These are phyloP conservation scores for Monarcha castaneiventris DNA, from an alignment of 2,113 vertebrate genomes.

Conservation along the genomic window DNA sequence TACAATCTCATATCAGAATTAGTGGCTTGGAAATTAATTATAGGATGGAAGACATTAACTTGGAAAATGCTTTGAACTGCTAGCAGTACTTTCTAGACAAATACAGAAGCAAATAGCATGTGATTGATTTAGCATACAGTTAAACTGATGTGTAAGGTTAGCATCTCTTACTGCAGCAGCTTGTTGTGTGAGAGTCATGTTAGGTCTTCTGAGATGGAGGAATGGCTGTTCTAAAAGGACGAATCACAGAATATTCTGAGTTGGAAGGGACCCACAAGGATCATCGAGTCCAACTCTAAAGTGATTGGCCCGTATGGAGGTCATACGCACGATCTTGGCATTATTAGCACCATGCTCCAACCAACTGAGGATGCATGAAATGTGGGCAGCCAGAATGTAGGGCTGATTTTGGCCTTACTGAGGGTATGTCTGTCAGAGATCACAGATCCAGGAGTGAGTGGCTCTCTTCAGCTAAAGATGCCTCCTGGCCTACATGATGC, in stretches of 20 bases:
- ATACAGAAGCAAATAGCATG: neutral
- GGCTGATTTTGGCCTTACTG: neutral
- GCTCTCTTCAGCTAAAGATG: neutral
- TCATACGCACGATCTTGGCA: too few species aligned
- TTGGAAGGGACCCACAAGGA: neutral
- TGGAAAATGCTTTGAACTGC: neutral
- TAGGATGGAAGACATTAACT: neutral
- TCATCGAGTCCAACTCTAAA: rapidly evolving
- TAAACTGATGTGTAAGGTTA: neutral
- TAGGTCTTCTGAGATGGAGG: neutral
- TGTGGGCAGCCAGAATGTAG: neutral
- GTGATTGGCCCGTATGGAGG: neutral
- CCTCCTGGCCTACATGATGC: rapidly evolving
- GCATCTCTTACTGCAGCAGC: neutral
- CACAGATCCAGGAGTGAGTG: neutral
- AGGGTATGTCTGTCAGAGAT: rapidly evolving
- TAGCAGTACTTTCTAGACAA: neutral
- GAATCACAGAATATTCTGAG: neutral
- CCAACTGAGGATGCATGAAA: neutral
- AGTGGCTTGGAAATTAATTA: neutral
- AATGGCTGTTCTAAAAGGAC: neutral
- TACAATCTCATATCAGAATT: neutral
- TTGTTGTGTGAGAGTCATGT: neutral
- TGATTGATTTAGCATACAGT: neutral
- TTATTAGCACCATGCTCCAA: neutral